These are phyloP conservation scores for Acrossocheilus wenchowensis DNA, from an alignment of 2,797 vertebrate genomes.

Conservation along the genomic window DNA sequence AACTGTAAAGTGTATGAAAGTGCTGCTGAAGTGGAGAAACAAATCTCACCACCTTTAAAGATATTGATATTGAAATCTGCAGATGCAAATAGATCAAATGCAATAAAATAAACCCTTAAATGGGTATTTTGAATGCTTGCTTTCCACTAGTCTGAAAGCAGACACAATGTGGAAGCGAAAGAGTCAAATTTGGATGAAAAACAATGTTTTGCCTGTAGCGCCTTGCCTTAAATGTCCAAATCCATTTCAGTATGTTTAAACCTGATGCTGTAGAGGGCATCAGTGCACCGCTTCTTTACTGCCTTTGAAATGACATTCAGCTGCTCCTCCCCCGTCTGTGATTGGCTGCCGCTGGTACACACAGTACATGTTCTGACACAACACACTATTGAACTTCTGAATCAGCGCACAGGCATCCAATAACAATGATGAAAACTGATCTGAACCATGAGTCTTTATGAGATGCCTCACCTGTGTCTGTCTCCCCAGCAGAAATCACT, in stretches of 20 bases:
- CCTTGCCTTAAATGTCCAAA: not conserved
- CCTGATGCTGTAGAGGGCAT: conserved; percentile 58
- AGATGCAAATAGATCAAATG: not conserved
- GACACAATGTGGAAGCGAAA: not conserved
- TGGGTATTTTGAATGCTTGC: not conserved
- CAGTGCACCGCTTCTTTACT: conserved; percentile 38
- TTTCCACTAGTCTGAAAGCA: not conserved
- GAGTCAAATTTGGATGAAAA: not conserved
- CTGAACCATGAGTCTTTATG: not conserved
- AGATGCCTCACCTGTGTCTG: not conserved
- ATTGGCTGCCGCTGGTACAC: conserved; percentile 65
- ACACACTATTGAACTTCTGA: conserved; percentile 48
- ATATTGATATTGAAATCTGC: not conserved
- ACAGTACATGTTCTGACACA: conserved; percentile 54
- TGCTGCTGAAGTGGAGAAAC: not conserved
- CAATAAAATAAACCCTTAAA: not conserved
- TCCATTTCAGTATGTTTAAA: not conserved
- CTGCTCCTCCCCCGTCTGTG: conserved; percentile 64
- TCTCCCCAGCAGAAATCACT: not conserved
- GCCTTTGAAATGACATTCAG: conserved; percentile 62
- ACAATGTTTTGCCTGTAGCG: not conserved
- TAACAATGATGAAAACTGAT: not conserved
- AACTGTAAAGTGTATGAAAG: not conserved
- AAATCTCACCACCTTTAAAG: not conserved
- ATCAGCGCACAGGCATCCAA: conserved; percentile 47